These are phyloP conservation scores for Xenopus laevis DNA, from an alignment of 2,113 vertebrate species.

Conservation along the genomic window DNA sequence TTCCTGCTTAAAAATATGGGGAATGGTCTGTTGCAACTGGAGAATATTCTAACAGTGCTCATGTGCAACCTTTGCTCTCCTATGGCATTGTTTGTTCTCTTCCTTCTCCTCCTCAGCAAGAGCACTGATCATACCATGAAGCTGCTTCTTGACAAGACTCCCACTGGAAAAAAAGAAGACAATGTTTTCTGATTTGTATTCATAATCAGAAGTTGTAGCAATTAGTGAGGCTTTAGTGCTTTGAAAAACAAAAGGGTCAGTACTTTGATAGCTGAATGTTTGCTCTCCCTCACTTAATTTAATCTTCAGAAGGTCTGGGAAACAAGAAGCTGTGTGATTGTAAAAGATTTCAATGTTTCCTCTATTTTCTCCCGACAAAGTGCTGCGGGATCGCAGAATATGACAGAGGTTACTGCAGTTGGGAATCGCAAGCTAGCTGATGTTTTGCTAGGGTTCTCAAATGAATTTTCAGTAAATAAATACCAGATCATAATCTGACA, in stretches of 20 bases:
- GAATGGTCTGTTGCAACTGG: too few relatives aligned
- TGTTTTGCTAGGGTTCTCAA: constrained; percentile 8
- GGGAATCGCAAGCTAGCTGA: background rate
- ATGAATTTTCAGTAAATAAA: constrained; percentile 2
- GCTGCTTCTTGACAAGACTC: constrained; percentile 21
- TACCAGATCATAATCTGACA: constrained; percentile 4
- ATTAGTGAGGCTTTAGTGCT: constrained; percentile 28
- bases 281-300: constrained; percentile 19
- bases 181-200: constrained; percentile 23
- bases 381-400: constrained; percentile 8
- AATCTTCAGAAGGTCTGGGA: constrained; percentile 15
- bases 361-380: constrained; percentile 17
- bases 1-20: too few relatives aligned
- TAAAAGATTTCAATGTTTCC: constrained; percentile 9
- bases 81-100: constrained; percentile 11
- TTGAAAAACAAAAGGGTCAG: constrained; percentile 37
- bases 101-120: constrained; percentile 4
- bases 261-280: constrained; percentile 35
- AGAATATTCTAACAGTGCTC: too few relatives aligned
- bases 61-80: constrained; percentile 13
- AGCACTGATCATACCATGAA: background rate
- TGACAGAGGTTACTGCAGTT: constrained; percentile 18
- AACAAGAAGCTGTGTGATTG: background rate
- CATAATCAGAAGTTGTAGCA: constrained; percentile 26
- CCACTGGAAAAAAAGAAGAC: constrained; percentile 18